phyloP scores from a whole-genome alignment of 2,797 vertebrate genomes.

The Oophaga sylvatica region DNA sequence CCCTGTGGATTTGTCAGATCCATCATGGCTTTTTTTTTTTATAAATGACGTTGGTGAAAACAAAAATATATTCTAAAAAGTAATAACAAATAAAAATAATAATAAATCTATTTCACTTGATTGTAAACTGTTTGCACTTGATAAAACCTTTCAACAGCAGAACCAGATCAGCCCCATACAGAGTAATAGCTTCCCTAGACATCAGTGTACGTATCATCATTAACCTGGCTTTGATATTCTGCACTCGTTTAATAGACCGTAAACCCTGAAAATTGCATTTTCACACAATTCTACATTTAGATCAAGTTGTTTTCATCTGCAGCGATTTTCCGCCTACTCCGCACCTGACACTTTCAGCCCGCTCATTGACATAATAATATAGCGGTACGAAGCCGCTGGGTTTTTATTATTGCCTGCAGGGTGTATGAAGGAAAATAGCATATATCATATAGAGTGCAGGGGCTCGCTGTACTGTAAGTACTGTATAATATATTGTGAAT shows the following conservation, averaged over 20 bases:
- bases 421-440: constrained; percentile 8
- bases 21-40: too few relatives aligned
- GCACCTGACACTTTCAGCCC: not conserved
- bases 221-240: not conserved
- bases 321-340: constrained; percentile 19
- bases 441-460: not conserved
- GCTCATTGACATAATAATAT: constrained; percentile 22
- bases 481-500: not conserved
- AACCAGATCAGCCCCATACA: not conserved
- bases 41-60: too few relatives aligned
- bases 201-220: not conserved
- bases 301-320: constrained; percentile 13
- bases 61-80: not conserved
- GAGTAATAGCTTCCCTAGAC: not conserved
- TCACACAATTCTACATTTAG: not conserved
- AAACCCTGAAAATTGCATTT: not conserved
- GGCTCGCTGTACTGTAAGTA: constrained; percentile 5
- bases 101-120: not conserved
- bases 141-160: not conserved
- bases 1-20: too few relatives aligned
- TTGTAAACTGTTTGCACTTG: not conserved
- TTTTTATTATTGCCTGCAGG: constrained; percentile 17
- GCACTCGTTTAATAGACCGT: not conserved
- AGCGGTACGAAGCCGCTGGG: not conserved
- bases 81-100: not conserved